phyloP scores from a whole-genome alignment of 2,888 invertebrate species.

The Drosophila prostipennis region DNA sequence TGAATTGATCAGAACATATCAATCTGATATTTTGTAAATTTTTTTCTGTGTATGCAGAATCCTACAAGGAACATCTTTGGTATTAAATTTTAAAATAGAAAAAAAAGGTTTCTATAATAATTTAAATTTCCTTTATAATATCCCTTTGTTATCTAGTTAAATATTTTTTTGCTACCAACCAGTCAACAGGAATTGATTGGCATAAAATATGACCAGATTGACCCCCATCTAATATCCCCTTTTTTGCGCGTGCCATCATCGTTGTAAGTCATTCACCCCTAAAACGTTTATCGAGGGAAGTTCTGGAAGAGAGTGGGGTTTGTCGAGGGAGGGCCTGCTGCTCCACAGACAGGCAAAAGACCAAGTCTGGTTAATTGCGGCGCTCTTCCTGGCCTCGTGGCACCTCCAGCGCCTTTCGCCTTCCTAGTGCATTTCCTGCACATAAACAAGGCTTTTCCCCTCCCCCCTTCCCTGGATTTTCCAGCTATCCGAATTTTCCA shows the following conservation, averaged over 20 bases:
- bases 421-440: conserved; percentile 70
- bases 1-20: too few relatives aligned
- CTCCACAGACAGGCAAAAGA: conserved; percentile 58
- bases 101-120: too few relatives aligned
- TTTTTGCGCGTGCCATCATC: conserved; percentile 2
- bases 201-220: neutral
- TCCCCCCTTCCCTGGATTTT: neutral
- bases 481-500: neutral
- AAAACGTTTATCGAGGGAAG: conserved; percentile 34
- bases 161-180: neutral
- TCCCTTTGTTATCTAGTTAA: neutral
- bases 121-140: too few relatives aligned
- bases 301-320: neutral
- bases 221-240: neutral
- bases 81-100: too few relatives aligned
- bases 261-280: conserved; percentile 65
- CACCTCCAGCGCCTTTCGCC: conserved; percentile 50
- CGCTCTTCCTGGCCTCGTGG: conserved; percentile 66
- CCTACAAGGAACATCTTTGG: too few relatives aligned
- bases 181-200: neutral
- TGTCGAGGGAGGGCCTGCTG: neutral
- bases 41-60: too few relatives aligned
- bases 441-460: conserved; percentile 58
- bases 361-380: conserved; percentile 65
- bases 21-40: too few relatives aligned